phyloP scores from a whole-genome alignment of 2,113 vertebrate genomes.

The Myotis lucifugus region DNA sequence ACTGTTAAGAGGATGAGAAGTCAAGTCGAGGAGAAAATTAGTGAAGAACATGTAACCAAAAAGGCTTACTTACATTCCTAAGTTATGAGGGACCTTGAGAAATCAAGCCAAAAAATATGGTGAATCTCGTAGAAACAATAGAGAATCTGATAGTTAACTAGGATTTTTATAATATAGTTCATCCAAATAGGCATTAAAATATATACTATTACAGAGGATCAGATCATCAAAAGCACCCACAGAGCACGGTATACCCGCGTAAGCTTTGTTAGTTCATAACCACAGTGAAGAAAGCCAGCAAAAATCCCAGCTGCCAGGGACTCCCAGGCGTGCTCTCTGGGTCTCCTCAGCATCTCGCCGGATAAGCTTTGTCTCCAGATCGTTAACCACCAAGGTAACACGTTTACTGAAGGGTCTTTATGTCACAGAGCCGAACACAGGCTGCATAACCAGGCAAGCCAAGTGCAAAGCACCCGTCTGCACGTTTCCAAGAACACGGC shows the following conservation, averaged over 20 bases:
- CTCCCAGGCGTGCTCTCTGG: rapidly evolving
- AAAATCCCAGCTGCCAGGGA: background rate
- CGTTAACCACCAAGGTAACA: background rate
- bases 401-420: background rate
- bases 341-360: background rate
- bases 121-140: background rate
- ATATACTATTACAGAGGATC: background rate
- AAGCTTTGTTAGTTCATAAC: background rate
- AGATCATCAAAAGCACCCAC: background rate
- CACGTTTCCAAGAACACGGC: background rate
- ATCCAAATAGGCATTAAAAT: background rate
- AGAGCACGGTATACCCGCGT: background rate
- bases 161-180: background rate
- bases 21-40: background rate
- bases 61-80: background rate
- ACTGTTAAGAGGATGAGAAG: background rate
- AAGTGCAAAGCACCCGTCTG: background rate
- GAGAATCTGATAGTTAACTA: background rate
- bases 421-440: background rate
- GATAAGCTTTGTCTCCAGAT: background rate
- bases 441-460: background rate
- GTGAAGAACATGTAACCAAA: background rate
- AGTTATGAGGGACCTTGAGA: background rate
- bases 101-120: background rate
- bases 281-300: background rate